Percentiles rank a stretch among this genome's conserved stretches.
Conservation (phyloP, 2,113 vertebrate genomes). For the Phycodurus eques region DNA sequence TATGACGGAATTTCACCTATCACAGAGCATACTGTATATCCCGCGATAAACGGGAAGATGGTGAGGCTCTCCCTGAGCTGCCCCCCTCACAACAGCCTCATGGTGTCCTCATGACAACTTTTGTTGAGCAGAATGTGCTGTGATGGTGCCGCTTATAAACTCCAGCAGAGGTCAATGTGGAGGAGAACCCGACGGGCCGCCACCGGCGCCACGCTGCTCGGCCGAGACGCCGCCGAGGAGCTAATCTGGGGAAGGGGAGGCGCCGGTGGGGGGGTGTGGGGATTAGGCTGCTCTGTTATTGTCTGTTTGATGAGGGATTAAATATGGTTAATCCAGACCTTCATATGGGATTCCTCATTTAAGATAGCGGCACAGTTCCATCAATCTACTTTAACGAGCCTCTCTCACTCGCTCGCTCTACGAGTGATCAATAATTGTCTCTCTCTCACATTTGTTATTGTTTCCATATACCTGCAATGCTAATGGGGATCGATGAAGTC, state of each 20-base stretch:
- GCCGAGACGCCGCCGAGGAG: constrained; percentile 58
- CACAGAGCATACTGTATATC: too few relatives aligned
- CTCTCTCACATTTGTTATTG: constrained; percentile 14
- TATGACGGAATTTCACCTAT: too few relatives aligned
- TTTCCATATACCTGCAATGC: constrained; percentile 16
- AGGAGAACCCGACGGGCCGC: constrained; percentile 63
- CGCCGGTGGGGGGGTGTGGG: not conserved
- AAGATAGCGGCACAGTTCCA: constrained; percentile 72
- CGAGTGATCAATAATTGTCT: constrained; percentile 54
- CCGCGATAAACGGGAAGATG: too few relatives aligned
- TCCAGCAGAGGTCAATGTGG: constrained; percentile 70
- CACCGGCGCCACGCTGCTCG: constrained; percentile 48
- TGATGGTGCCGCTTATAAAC: constrained; percentile 39
- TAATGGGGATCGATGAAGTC: constrained; percentile 36
- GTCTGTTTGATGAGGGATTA: constrained; percentile 81
- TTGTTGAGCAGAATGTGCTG: constrained; percentile 37
- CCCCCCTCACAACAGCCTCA: not conserved
- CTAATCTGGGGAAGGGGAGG: constrained; percentile 71
- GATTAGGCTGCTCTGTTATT: constrained; percentile 77
- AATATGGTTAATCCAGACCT: constrained; percentile 77
- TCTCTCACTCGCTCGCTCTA: constrained; percentile 31
- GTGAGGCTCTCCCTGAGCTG: not conserved
- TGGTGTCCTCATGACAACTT: constrained; percentile 32
- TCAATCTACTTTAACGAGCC: constrained; percentile 61
- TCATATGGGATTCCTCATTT: constrained; percentile 79